These are phyloP conservation scores for Melanchra persicariae DNA, from an alignment of 2,888 invertebrate genomes.

Conservation along the genomic window DNA sequence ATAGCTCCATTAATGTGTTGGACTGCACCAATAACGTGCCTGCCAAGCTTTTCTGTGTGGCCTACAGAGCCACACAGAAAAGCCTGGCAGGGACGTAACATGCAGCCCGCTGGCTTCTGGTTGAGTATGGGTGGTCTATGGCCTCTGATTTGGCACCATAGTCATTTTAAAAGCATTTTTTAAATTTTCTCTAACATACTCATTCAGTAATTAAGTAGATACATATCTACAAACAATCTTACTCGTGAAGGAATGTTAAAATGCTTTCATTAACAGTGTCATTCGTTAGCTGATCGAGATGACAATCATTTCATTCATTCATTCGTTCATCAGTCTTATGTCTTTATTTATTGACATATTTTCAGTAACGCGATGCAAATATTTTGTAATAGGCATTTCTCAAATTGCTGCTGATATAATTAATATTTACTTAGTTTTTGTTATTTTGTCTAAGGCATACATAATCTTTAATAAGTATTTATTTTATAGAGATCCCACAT, in stretches of 20 bases:
- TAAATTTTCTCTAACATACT: background rate
- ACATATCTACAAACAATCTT: background rate
- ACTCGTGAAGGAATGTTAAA: slow-evolving; percentile 19
- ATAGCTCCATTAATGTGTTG: no score
- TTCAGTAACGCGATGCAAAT: slow-evolving; percentile 24
- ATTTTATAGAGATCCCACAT: no score
- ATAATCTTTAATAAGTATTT: no score
- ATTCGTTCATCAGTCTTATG: slow-evolving; percentile 27
- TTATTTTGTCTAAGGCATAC: background rate
- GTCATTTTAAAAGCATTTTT: background rate
- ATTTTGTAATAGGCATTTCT: slow-evolving; percentile 18
- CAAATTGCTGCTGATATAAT: background rate
- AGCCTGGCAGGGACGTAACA: background rate
- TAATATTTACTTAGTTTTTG: background rate
- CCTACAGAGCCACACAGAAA: background rate
- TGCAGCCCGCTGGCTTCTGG: background rate
- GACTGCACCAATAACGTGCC: no score
- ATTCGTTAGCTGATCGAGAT: slow-evolving; percentile 24
- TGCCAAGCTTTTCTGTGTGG: no score
- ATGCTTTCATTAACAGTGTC: slow-evolving; percentile 15
- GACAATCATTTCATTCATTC: slow-evolving; percentile 34
- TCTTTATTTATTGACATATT: slow-evolving; percentile 41
- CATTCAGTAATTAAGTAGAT: background rate
- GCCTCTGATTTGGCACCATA: background rate
- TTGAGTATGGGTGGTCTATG: background rate